Conservation (phyloP, 2,888 invertebrate species). For the Suillia variegata region DNA sequence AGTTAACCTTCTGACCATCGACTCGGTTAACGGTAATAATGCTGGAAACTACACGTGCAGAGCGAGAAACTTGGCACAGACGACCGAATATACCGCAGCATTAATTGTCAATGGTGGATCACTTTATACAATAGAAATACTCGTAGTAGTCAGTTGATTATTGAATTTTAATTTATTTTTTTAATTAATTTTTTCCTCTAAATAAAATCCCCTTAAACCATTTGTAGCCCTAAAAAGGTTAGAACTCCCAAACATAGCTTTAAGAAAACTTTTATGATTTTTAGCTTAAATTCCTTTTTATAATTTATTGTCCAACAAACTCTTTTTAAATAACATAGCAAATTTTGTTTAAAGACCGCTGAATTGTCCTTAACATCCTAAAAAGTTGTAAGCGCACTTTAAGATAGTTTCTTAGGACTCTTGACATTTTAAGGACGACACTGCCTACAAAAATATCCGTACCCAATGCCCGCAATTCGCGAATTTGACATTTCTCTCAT, state of each 20-base stretch:
- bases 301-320: no score
- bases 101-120: conserved; percentile 64
- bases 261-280: no score
- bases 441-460: no score
- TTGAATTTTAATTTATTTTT: conserved; percentile 18
- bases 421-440: no score
- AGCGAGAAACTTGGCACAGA: conserved; percentile 65
- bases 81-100: conserved; percentile 63
- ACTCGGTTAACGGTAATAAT: conserved; percentile 64
- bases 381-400: no score
- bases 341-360: conserved; percentile 4
- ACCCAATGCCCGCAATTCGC: no score
- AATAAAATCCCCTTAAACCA: neutral
- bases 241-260: no score
- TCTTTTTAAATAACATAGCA: neutral
- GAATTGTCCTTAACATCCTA: no score
- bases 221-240: no score
- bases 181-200: conserved; percentile 4
- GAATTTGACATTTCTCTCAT: no score
- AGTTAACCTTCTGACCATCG: conserved; percentile 66
- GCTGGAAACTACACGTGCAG: conserved; percentile 67
- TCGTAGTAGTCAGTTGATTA: neutral
- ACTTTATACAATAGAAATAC: neutral
- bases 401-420: no score
- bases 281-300: no score